Evolutionary conservation across 2,113 vertebrate species (phyloP).

Genomic region (Piprites chloris): DNA sequence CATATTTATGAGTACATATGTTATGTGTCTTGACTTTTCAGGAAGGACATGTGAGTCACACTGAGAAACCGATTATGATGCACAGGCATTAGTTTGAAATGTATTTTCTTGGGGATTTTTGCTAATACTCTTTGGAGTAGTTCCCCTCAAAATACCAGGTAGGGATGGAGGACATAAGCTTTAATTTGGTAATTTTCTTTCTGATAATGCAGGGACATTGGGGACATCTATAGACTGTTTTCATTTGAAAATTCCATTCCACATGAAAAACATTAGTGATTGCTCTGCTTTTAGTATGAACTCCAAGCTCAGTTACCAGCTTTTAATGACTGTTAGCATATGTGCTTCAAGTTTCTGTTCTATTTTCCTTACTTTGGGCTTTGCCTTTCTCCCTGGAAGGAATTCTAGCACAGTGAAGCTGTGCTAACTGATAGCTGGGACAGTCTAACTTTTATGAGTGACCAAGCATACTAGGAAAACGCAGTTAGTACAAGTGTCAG

Average conservation of each 20-base stretch:
- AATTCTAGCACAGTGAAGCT: neutral
- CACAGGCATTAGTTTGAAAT: neutral
- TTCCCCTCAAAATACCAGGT: neutral
- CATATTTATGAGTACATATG: neutral
- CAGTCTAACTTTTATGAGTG: neutral
- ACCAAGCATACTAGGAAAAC: neutral
- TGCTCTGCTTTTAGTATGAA: neutral
- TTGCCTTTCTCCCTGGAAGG: neutral
- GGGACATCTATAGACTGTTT: neutral
- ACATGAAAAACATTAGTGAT: neutral
- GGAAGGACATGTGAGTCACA: neutral
- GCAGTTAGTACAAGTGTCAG: neutral
- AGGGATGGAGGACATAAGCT: neutral
- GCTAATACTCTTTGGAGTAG: neutral
- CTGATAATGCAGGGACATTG: neutral
- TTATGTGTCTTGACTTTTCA: neutral
- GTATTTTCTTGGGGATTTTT: neutral
- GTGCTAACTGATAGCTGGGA: neutral
- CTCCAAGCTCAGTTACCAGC: rapidly evolving
- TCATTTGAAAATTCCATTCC: neutral
- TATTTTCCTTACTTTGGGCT: neutral
- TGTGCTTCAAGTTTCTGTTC: neutral
- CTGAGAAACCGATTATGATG: neutral
- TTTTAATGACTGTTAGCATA: neutral
- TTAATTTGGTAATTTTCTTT: neutral